phyloP scores from a whole-genome alignment of 2,113 vertebrate genomes.

The Oceanodroma tethys region DNA sequence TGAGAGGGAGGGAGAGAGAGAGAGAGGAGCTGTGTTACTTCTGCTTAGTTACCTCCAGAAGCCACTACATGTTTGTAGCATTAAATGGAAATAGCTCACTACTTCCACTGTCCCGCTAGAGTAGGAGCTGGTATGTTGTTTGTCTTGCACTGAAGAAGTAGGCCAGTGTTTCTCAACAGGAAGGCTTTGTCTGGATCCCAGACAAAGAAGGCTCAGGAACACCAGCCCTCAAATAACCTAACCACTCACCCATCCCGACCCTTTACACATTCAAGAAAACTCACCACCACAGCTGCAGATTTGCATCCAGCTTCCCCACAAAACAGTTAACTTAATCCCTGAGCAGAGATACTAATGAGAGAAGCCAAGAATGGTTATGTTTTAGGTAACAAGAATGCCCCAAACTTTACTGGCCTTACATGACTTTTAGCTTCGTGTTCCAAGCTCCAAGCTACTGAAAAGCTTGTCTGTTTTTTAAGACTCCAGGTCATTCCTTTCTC shows the following conservation, averaged over 20 bases:
- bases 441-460: constrained; percentile 53
- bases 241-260: background rate
- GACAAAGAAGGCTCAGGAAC: constrained; percentile 47
- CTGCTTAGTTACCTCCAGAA: background rate
- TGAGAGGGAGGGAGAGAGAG: background rate
- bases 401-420: constrained; percentile 7
- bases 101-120: background rate
- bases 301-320: constrained; percentile 26
- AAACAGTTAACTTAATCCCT: constrained; percentile 32
- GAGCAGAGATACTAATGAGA: background rate
- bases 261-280: background rate
- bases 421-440: background rate
- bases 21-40: background rate
- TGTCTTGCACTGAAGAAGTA: constrained; percentile 53
- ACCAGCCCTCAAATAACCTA: constrained; percentile 69
- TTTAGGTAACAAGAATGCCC: constrained; percentile 5
- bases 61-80: background rate
- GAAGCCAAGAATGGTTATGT: constrained; percentile 12
- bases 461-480: constrained; percentile 23
- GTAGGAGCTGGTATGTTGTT: constrained; percentile 60
- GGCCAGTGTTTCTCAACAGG: constrained; percentile 68
- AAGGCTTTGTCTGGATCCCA: constrained; percentile 40
- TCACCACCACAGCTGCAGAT: background rate
- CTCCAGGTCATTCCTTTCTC: constrained; percentile 13
- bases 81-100: constrained; percentile 26